Percentiles rank a stretch among this genome's conserved stretches.
phyloP scores from a whole-genome alignment of 1,140 invertebrate species.

The Manduca sexta region DNA sequence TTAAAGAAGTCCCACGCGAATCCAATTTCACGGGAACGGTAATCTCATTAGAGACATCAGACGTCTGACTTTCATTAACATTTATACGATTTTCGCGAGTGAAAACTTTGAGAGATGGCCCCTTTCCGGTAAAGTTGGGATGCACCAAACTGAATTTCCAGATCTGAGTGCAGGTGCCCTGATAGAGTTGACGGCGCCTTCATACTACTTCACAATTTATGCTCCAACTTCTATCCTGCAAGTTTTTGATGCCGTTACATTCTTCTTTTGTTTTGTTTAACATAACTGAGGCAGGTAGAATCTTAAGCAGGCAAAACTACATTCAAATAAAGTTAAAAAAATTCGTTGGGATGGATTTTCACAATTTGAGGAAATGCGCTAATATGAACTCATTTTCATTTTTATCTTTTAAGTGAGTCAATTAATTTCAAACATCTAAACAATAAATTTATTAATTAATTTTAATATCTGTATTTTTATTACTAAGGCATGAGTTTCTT shows the following conservation, averaged over 20 bases:
- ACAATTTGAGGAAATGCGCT: no score
- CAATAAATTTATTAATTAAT: no score
- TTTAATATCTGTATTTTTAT: no score
- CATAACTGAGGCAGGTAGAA: no score
- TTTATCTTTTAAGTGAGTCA: no score
- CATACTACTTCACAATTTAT: conserved; percentile 39
- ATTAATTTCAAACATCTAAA: no score
- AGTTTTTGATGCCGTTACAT: not conserved
- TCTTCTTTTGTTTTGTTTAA: conserved; percentile 8
- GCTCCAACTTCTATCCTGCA: conserved; percentile 26
- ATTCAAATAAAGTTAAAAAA: no score
- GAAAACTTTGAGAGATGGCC: conserved; percentile 40
- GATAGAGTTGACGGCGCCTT: conserved; percentile 33
- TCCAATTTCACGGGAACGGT: conserved; percentile 64
- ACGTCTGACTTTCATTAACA: conserved; percentile 68
- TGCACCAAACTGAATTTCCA: conserved; percentile 52
- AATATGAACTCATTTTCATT: no score
- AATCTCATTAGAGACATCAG: conserved; percentile 66
- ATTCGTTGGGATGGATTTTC: no score
- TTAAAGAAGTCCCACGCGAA: conserved; percentile 64
- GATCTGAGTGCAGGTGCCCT: conserved; percentile 29
- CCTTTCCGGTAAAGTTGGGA: conserved; percentile 22
- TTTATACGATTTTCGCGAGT: conserved; percentile 60
- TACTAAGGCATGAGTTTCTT: no score
- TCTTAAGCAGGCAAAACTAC: no score